These are phyloP conservation scores for Frankliniella intonsa DNA, from an alignment of 2,888 invertebrate species.

Conservation along the genomic window DNA sequence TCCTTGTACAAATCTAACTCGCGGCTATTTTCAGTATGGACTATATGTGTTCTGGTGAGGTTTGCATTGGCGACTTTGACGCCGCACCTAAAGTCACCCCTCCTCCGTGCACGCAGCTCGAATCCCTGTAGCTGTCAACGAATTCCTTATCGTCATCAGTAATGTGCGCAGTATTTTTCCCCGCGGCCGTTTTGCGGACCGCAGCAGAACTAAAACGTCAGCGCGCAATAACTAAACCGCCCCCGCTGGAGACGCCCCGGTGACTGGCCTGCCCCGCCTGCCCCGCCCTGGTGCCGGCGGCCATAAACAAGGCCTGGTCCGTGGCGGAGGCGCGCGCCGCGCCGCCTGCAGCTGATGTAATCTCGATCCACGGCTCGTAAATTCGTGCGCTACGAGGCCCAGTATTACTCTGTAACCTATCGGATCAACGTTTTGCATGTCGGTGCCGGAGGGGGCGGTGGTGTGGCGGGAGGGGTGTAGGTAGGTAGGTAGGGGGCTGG, in stretches of 20 bases:
- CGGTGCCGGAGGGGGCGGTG: neutral
- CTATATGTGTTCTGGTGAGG: too few species aligned
- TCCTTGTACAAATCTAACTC: too few species aligned
- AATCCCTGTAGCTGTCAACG: too few species aligned
- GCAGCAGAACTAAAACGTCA: too few species aligned
- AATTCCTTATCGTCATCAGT: too few species aligned
- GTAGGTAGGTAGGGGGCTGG: neutral
- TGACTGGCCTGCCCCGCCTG: neutral
- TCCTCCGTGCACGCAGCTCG: too few species aligned
- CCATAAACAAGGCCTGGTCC: neutral
- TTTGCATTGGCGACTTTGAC: too few species aligned
- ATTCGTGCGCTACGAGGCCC: neutral
- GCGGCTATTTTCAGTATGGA: too few species aligned
- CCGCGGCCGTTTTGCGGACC: too few species aligned
- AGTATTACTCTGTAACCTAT: slow-evolving; percentile 22
- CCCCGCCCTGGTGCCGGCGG: neutral
- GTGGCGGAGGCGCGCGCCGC: neutral
- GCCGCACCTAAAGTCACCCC: too few species aligned
- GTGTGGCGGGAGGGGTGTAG: neutral
- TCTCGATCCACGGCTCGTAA: slow-evolving; percentile 9
- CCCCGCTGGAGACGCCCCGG: neutral
- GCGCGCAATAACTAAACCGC: neutral
- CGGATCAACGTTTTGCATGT: slow-evolving; percentile 16
- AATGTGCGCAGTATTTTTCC: too few species aligned
- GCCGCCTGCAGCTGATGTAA: slow-evolving; percentile 10